Evolutionary conservation across 2,797 vertebrate species (phyloP), one percentile per base, ranked within the genome.

Genomic region (Heliangelus exortis): DNA sequence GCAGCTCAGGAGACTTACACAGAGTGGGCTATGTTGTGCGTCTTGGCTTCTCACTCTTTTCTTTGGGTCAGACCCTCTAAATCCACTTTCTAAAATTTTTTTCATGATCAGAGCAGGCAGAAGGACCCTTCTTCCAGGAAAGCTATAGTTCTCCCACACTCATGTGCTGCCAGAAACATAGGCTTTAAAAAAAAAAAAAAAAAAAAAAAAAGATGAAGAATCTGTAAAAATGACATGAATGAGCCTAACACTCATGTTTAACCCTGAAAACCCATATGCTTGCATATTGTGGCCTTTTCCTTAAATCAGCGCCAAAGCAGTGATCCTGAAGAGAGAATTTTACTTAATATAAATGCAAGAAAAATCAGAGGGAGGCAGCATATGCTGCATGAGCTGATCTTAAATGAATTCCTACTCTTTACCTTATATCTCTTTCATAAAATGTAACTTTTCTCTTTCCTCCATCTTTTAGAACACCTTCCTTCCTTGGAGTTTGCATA

Each of bases 301-400:
- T 55, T 65, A 83, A 22, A 53, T 66, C 10, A 45, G 5, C 4
- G 26, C 23, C 19, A 6, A 50, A 72, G 16, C 0, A 0, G n/a
- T 19, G 19, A 47, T 72, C 9, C 43, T 62, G 17, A 82, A 84
- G 19, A 15, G 29, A 67, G 15, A 68, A 41, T 48, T 80, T 34
- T 69, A 53, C 31, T 47, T 20, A 43, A 7, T 21, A 62, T 4
- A 72, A 82, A 76, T 20, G 36, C 2, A 23, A 29, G 12, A 76
- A 82, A 62, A 66, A 54, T 9, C 47, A 80, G 34, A 59, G n/a
- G 15, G 12, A 77, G 17, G 5, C 10, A 71, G 61, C 43, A 62
- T 29, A 67, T 7, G 28, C 11, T 36, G 29, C 41, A 91, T 67
- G 13, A 43, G 11, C 5, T 15, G n/a, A 61, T 65, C 41, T 36